Evolutionary conservation across 1,140 invertebrate genomes (phyloP), one percentile per base, ranked within the genome.

Genomic region (Bombus polaris): DNA sequence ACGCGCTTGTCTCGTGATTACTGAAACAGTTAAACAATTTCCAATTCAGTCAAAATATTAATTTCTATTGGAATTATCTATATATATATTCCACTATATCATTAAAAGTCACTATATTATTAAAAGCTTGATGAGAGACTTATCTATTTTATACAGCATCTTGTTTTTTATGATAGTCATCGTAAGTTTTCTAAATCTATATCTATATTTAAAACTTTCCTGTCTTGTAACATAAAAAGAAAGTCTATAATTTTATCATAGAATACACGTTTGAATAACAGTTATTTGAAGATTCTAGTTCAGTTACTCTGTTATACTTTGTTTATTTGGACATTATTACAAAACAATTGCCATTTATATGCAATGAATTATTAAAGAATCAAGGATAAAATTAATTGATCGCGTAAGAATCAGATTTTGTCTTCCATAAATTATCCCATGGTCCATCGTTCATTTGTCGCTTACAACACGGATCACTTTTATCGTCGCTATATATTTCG

Each of bases 1-100:
- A 62, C 77, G 78, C 81, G 70, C 85, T 74, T 62, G 57, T 73
- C 73, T 82, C 85, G 53, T 85, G 82, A 8, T 81, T 74, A 78
- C 90, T 89, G 79, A 13, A 92, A 91, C 75, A 81, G 72, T 70
- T 2, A 53, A 78, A 37, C 22, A 59, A 59, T 62, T 68, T 47
- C 57, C n/a, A 28, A 65, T 65, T 25, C 2, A 10, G 66, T 65
- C 15, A 35, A 10, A 75, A 35, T 53, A 42, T 53, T 22, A 22
- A 53, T 53, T 53, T 53, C 47, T 22, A 53, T 22, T 22, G 18
- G 18, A 53, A 53, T 53, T 53, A 53, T 22, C 18, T 53, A 47
- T 18, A 53, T 47, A 15, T 53, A 53, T 53, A 22, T 53, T 53
- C 18, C 5, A 22, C 47, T 22, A 53, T 53, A 53, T 53, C 47